Evolutionary conservation across 2,888 invertebrate species (phyloP).

Genomic region (Drosophila setosimentum): DNA sequence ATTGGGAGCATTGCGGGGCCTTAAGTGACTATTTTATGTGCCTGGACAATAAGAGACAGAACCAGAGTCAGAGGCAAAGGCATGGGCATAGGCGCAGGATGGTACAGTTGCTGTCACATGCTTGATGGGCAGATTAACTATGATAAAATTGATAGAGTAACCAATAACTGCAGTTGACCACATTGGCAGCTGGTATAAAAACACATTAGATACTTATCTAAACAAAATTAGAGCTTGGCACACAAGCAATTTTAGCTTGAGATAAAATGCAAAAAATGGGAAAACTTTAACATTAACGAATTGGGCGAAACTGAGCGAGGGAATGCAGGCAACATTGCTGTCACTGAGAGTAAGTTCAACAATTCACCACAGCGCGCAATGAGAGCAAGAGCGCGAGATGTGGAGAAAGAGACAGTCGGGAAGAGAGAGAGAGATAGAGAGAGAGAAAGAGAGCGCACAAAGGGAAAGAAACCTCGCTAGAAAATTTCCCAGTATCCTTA

Average conservation of each 20-base stretch:
- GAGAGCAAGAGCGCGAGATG: conserved; percentile 24
- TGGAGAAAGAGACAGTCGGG: not conserved
- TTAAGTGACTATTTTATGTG: conserved; percentile 49
- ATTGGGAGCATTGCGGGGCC: conserved; percentile 33
- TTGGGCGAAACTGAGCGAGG: conserved; percentile 1
- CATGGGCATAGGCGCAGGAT: conserved; percentile 6
- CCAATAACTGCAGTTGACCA: conserved; percentile 17
- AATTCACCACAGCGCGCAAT: conserved; percentile 59
- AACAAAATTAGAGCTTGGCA: conserved; percentile 4
- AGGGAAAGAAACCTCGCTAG: conserved; percentile 11
- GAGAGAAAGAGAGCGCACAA: not conserved
- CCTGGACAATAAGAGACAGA: not conserved
- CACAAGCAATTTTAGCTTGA: conserved; percentile 12
- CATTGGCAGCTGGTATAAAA: not conserved
- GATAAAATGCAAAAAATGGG: conserved; percentile 21
- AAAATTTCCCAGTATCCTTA: conserved; percentile 56
- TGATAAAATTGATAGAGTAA: not conserved
- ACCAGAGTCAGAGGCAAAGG: not conserved
- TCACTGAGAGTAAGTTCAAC: conserved; percentile 22
- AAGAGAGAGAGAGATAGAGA: conserved; percentile 7
- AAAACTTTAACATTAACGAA: conserved; percentile 31
- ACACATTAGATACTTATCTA: not conserved
- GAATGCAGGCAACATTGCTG: conserved; percentile 1
- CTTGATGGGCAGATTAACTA: conserved; percentile 6
- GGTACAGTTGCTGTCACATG: conserved; percentile 3